A percentile compares a stretch with the other conserved stretches of the same genome.
These are phyloP conservation scores for Xyrauchen texanus DNA, from an alignment of 2,113 vertebrate species.

Conservation along the genomic window DNA sequence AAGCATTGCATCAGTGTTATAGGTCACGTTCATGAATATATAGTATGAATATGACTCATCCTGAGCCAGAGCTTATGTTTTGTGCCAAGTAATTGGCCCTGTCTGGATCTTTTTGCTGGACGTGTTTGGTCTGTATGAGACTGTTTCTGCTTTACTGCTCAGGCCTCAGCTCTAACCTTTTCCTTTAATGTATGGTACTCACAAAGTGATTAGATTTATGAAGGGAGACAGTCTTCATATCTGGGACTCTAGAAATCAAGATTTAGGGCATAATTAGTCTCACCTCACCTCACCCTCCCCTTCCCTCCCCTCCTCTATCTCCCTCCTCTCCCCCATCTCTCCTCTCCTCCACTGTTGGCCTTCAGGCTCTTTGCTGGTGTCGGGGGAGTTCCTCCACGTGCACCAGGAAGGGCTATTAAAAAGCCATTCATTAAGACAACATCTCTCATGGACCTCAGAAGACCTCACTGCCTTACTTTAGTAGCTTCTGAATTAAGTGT, in stretches of 20 bases:
- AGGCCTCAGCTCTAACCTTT: slow-evolving; percentile 23
- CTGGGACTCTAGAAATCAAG: slow-evolving; percentile 53
- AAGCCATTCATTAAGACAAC: slow-evolving; percentile 52
- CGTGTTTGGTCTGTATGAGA: slow-evolving; percentile 25
- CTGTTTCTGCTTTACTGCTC: slow-evolving; percentile 35
- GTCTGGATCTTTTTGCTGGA: slow-evolving; percentile 2
- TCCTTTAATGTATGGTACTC: slow-evolving; percentile 30
- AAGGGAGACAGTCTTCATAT: slow-evolving; percentile 46
- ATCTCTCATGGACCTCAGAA: slow-evolving; percentile 35
- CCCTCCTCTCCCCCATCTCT: slow-evolving; percentile 17
- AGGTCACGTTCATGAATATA: not conserved
- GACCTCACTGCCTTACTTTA: slow-evolving; percentile 38
- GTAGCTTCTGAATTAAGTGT: slow-evolving; percentile 2
- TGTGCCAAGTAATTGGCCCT: slow-evolving; percentile 23
- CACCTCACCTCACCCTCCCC: slow-evolving; percentile 32
- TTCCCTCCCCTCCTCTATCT: not conserved
- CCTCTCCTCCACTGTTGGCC: slow-evolving; percentile 23
- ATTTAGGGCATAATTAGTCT: slow-evolving; percentile 62
- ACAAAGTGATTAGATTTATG: slow-evolving; percentile 43
- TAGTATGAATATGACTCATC: slow-evolving; percentile 8
- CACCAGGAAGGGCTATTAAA: slow-evolving; percentile 44
- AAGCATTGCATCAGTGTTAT: not conserved
- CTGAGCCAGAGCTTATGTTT: slow-evolving; percentile 12
- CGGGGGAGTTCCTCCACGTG: slow-evolving; percentile 28
- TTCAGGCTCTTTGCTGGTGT: slow-evolving; percentile 22